Base-by-base conservation (phyloP, 2,113 vertebrate species). In the Solea senegalensis region DNA sequence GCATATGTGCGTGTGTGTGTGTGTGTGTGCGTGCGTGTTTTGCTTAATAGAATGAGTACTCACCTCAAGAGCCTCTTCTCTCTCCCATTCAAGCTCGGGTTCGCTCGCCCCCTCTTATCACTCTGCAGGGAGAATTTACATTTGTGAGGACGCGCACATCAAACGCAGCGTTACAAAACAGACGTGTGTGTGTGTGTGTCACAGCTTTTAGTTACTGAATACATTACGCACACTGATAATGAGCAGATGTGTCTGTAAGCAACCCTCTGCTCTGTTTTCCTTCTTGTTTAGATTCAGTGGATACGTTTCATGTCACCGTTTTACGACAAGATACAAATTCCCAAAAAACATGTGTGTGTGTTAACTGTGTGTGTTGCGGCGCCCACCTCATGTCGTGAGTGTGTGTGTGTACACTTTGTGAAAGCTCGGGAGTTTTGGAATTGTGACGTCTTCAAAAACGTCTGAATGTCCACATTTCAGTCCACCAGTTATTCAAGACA, bases 101-200 rank as follows among this genome's bases (percentile, higher is more conserved):
- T 65, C 60, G 27, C 72, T 67, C 72, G 48, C 40, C 72, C 60
- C 12, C 51, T 46, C 51, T 68, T 77, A 8, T 62, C 69, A 34
- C 65, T 26, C 75, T 53, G 66, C 67, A 55, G 58, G 34, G 28
- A 11, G 12, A 54, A 89, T 91, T 89, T 84, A 43, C 87, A 91
- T 79, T 68, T 88, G 27, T 60, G 74, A 86, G 81, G 58, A 77
- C 60, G 65, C 45, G 12, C 62, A 66, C 70, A 80, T 86, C 81
- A 86, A 83, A 86, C 55, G 39, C 40, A 14, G 4, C 4, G 8
- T 26, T 11, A 15, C 0, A 7, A 2, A 46, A 46, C 11, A n/a
- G 0, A 1, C 1, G 34, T 34, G 34, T 34, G 34, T n/a, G 53
- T 21, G 26, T 49, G 70, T 49, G 75, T 39, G 10, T 59, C 48